phyloP scores from a whole-genome alignment of 2,113 vertebrate species.

The Heliornis fulica region DNA sequence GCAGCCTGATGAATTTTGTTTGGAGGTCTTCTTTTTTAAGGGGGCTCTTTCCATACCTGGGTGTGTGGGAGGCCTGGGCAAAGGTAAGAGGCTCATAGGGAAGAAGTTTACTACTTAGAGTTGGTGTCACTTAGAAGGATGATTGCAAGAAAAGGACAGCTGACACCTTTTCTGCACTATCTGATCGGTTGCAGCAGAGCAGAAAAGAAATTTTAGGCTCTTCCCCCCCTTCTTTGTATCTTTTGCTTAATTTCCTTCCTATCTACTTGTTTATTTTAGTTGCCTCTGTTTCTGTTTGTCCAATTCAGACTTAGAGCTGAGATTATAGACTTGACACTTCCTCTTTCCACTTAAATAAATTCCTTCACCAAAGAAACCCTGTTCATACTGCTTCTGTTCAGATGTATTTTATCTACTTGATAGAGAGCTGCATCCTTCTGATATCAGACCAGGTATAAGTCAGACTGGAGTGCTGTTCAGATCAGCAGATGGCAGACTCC shows the following conservation, averaged over 20 bases:
- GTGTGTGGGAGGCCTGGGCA: background rate
- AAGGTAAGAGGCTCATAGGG: background rate
- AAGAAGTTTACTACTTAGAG: background rate
- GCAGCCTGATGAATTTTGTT: background rate
- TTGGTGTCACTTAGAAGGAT: background rate
- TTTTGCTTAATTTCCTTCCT: background rate
- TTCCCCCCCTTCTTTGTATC: background rate
- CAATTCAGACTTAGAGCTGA: background rate
- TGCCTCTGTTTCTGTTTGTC: background rate
- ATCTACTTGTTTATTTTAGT: background rate
- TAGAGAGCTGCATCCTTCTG: background rate
- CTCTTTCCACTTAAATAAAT: background rate
- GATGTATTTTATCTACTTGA: background rate
- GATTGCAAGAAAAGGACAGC: background rate
- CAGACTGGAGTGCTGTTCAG: constrained; percentile 9
- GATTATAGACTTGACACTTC: background rate
- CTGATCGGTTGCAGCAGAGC: background rate
- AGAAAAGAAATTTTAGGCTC: background rate
- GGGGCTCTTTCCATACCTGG: background rate
- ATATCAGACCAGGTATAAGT: background rate
- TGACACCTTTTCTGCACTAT: background rate
- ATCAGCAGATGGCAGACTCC: constrained; percentile 68
- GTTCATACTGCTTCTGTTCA: background rate
- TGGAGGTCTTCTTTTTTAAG: background rate
- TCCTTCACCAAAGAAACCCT: background rate